Evolutionary conservation across 1,140 invertebrate species (phyloP).

Genomic region (Rhopalosiphum maidis): DNA sequence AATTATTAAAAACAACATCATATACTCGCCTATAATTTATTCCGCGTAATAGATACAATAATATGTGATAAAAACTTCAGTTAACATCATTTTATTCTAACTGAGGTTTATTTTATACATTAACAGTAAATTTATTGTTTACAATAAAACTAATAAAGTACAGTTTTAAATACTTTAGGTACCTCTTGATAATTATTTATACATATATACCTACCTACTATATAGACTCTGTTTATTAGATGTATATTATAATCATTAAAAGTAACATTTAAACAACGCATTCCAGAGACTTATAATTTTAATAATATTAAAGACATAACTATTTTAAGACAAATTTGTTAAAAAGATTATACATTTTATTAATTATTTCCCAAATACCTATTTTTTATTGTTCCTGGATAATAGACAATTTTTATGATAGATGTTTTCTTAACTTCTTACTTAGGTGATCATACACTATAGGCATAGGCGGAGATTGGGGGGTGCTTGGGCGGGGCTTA

Average conservation of each 20-base stretch:
- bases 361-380: not conserved
- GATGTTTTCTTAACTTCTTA: no score
- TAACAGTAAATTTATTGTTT: not conserved
- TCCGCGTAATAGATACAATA: no score
- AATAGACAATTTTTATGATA: not conserved
- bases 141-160: not conserved
- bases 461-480: no score
- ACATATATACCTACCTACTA: not conserved
- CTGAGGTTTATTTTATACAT: not conserved
- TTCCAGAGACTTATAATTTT: not conserved
- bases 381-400: not conserved
- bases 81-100: not conserved
- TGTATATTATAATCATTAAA: no score
- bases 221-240: no score
- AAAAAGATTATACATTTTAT: not conserved
- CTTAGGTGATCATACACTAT: no score
- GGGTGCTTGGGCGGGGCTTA: no score
- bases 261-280: no score
- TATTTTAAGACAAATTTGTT: not conserved
- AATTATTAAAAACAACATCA: not conserved
- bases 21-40: no score
- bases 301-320: not conserved
- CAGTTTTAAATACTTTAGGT: not conserved
- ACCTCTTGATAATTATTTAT: not conserved
- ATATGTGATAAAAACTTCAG: no score